Base-by-base conservation (phyloP, 2,888 invertebrate species). In the Yponomeuta plumbellus region DNA sequence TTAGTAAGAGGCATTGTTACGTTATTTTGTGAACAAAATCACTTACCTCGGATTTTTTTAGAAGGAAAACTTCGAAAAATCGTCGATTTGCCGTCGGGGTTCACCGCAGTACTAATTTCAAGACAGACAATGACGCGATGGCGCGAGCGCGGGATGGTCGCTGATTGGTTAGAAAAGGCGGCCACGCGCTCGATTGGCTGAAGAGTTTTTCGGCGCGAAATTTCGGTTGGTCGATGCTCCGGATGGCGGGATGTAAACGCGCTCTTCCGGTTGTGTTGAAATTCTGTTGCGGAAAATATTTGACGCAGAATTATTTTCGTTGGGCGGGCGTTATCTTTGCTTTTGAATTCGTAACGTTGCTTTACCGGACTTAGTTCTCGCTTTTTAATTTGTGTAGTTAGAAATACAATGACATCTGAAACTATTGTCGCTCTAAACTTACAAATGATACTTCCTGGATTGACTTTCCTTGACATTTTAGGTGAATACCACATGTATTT, bases 51-150 rank as follows among this genome's bases (percentile, higher is more conserved):
- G 34, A 23, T 66, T 61, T 59, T 34, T 81, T 84, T 81, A 64
- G 79, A 77, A 77, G 77, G 76, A 73, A 79, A 78, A 82, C 80
- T 76, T 81, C 81, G 84, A 83, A 87, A 88, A 89, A 86, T 84
- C 84, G 81, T 80, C 82, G 82, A 86, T 88, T 87, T 85, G 82
- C 85, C 83, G 84, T 84, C 91, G 89, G 86, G 87, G 88, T 89
- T 89, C 89, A 84, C 88, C 78, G 80, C 80, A 82, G 89, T 87
- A 91, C 91, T 90, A 90, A 90, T 88, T 90, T 90, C 85, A 80
- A 90, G 90, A 88, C 88, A 88, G 86, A 88, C 86, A 86, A 85
- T 83, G 91, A 90, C 88, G 89, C 91, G 83, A 78, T 86, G 85
- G 86, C 86, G 83, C 86, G 88, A 90, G 88, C 90, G 91, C 91